A percentile compares a stretch with the other conserved stretches of the same genome.
Conservation (phyloP, 2,888 invertebrate species). For the Tromatobia lineatoria region DNA sequence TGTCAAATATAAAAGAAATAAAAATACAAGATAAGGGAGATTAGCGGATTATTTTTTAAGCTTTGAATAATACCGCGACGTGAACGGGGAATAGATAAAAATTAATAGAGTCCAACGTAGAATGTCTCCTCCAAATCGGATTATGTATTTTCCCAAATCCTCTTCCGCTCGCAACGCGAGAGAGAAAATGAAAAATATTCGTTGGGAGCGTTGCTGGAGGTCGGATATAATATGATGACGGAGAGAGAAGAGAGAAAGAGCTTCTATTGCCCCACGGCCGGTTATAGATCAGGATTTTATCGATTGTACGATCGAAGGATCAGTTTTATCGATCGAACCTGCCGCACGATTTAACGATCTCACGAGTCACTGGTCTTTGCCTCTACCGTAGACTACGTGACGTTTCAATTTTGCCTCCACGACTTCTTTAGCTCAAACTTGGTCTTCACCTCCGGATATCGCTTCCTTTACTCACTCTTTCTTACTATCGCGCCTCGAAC, state of each 20-base stretch:
- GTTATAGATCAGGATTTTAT: slow-evolving; percentile 54
- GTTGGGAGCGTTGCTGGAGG: neutral
- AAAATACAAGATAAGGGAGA: neutral
- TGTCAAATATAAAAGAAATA: neutral
- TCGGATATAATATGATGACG: slow-evolving; percentile 1
- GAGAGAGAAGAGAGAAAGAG: neutral
- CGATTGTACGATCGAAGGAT: slow-evolving; percentile 43
- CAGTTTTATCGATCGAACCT: slow-evolving; percentile 44
- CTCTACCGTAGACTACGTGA: slow-evolving; percentile 23
- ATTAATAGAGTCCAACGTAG: slow-evolving; percentile 60
- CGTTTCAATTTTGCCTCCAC: slow-evolving; percentile 56
- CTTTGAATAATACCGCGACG: slow-evolving; percentile 68
- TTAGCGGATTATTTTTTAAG: slow-evolving; percentile 33
- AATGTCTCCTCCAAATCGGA: slow-evolving; percentile 39
- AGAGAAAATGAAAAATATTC: slow-evolving; percentile 17
- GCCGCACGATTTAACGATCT: slow-evolving; percentile 50
- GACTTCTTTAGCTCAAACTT: slow-evolving; percentile 14
- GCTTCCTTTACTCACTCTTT: neutral
- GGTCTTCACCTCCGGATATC: slow-evolving; percentile 1
- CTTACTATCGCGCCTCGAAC: neutral
- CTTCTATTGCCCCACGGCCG: slow-evolving; percentile 17
- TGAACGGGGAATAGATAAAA: slow-evolving; percentile 53
- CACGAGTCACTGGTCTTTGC: slow-evolving; percentile 30
- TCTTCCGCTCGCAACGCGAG: neutral
- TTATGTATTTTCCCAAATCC: slow-evolving; percentile 46